Percentiles rank a stretch among this genome's conserved stretches.
phyloP scores from a whole-genome alignment of 2,888 invertebrate genomes.

The Catotricha subobsoleta region DNA sequence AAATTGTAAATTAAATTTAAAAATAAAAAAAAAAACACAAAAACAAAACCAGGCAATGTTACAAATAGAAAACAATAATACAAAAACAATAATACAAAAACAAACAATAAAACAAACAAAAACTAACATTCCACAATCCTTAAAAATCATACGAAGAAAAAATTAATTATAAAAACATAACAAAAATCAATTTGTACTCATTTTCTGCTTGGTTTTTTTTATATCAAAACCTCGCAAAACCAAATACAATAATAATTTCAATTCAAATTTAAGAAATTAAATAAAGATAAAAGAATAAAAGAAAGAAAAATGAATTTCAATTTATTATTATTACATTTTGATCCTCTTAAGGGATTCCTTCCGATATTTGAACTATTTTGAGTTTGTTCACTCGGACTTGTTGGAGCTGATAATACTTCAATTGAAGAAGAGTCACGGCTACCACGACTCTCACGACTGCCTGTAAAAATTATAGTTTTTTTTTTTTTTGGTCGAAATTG shows the following conservation, averaged over 20 bases:
- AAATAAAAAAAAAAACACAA: too few relatives aligned
- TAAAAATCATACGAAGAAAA: too few relatives aligned
- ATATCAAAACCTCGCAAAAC: not conserved
- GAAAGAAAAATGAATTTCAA: conserved; percentile 28
- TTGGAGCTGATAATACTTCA: conserved; percentile 40
- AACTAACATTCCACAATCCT: too few relatives aligned
- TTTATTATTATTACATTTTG: conserved; percentile 41
- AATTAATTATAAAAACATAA: too few relatives aligned
- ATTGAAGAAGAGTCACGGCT: conserved; percentile 21
- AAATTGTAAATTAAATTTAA: too few relatives aligned
- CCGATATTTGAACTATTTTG: conserved; percentile 38
- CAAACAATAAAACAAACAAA: too few relatives aligned
- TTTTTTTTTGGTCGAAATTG: too few relatives aligned
- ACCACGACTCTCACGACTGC: conserved; percentile 19
- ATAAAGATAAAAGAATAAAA: conserved; percentile 9
- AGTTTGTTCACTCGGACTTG: conserved; percentile 43
- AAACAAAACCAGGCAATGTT: too few relatives aligned
- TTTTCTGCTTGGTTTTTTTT: not conserved
- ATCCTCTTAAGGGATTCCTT: conserved; percentile 62
- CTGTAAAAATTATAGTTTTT: not conserved
- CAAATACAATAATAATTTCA: not conserved
- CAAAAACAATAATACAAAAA: too few relatives aligned
- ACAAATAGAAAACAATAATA: too few relatives aligned
- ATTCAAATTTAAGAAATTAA: not conserved
- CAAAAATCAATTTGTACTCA: too few relatives aligned